Conservation (phyloP, 2,113 vertebrate genomes). For the Centrocercus urophasianus region DNA sequence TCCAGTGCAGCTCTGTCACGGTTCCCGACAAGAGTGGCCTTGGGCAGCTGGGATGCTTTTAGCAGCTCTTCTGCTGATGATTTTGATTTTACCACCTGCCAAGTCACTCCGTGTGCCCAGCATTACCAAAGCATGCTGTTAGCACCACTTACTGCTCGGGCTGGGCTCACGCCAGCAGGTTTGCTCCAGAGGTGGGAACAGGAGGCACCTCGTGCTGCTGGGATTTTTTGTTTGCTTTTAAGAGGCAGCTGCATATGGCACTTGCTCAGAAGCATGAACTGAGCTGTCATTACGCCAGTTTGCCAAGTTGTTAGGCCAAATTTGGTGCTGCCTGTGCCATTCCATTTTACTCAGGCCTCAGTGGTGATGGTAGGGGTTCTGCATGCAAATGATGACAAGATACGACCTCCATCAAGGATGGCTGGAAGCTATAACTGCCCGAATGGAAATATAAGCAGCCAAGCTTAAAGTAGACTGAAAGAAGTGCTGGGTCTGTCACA, state of each 20-base stretch:
- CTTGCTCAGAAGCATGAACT: slow-evolving; percentile 14
- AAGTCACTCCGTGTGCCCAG: slow-evolving; percentile 12
- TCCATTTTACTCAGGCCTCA: not conserved
- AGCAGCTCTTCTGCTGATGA: slow-evolving; percentile 43
- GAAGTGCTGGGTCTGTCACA: not conserved
- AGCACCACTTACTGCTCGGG: not conserved
- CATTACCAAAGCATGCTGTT: slow-evolving; percentile 32
- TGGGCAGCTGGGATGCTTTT: slow-evolving; percentile 52
- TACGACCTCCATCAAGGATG: not conserved
- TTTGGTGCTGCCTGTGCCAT: not conserved
- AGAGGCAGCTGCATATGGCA: not conserved
- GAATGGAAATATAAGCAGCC: not conserved
- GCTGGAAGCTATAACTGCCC: not conserved
- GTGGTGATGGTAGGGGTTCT: not conserved
- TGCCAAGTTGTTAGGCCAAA: not conserved
- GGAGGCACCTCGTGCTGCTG: no score
- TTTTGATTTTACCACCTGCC: slow-evolving; percentile 39
- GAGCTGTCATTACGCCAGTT: not conserved
- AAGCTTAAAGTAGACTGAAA: not conserved
- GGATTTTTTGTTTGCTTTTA: not conserved
- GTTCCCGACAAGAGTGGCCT: slow-evolving; percentile 37
- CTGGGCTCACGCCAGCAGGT: slow-evolving; percentile 22
- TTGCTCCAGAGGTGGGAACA: not conserved
- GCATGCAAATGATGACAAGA: not conserved
- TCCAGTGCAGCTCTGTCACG: slow-evolving; percentile 27